Evolutionary conservation across 2,888 invertebrate genomes (phyloP).

Genomic region (Chelonus formosanus): DNA sequence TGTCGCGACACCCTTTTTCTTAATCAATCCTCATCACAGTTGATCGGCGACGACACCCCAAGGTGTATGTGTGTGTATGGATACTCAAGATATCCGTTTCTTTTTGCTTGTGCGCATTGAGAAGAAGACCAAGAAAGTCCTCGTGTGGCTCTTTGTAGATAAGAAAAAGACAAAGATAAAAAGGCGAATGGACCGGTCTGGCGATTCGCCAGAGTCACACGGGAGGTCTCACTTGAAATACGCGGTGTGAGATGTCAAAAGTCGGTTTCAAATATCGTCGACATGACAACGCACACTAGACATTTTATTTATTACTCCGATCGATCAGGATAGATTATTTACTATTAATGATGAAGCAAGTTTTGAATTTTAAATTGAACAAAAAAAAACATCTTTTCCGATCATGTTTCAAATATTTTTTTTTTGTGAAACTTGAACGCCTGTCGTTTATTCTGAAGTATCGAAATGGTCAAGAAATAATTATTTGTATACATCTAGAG

Average conservation of each 20-base stretch:
- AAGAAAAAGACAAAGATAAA: background rate
- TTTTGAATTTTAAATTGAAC: no score
- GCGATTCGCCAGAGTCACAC: constrained; percentile 25
- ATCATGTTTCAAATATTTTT: no score
- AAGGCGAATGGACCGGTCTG: constrained; percentile 24
- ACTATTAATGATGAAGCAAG: background rate
- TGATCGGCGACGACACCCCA: constrained; percentile 25
- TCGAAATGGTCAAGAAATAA: no score
- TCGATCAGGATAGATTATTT: background rate
- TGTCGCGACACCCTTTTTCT: constrained; percentile 30
- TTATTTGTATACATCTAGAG: no score
- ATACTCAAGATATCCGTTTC: constrained; percentile 1
- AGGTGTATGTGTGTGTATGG: constrained; percentile 6
- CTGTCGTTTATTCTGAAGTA: no score
- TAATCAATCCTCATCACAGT: constrained; percentile 28
- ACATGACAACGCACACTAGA: constrained; percentile 7
- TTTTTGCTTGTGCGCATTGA: background rate
- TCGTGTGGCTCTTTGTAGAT: background rate
- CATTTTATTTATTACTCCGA: no score
- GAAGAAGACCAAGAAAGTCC: constrained; percentile 3
- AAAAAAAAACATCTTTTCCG: no score
- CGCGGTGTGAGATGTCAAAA: constrained; percentile 17
- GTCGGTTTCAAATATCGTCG: constrained; percentile 13
- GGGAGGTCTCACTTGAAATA: constrained; percentile 30
- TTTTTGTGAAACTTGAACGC: no score